phyloP scores from a whole-genome alignment of 1,140 invertebrate species.

The Zaprionus camerounensis region DNA sequence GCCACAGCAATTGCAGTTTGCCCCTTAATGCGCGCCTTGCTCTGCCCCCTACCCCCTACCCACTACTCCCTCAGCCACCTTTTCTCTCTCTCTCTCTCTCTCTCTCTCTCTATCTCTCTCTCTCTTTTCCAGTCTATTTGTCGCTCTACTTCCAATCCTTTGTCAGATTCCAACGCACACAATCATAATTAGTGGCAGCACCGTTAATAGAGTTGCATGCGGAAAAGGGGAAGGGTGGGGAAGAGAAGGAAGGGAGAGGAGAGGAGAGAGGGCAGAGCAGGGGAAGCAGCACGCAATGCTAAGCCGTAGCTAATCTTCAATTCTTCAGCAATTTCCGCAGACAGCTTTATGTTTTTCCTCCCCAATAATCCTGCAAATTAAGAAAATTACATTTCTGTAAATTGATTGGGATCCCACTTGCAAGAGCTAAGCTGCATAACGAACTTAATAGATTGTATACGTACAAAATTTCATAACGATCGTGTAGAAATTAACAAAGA shows the following conservation, averaged over 20 bases:
- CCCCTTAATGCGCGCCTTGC: not conserved
- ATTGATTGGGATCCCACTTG: not conserved
- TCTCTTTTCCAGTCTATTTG: slow-evolving; percentile 4
- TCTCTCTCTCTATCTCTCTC: not conserved
- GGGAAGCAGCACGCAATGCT: slow-evolving; percentile 29
- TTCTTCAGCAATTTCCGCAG: not conserved
- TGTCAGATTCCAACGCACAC: slow-evolving; percentile 2
- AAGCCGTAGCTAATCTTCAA: not conserved
- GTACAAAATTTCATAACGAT: not conserved
- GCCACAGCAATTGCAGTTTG: slow-evolving; percentile 28
- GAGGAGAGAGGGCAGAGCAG: not conserved
- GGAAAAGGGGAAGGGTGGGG: not conserved
- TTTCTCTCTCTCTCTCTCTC: no score
- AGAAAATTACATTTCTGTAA: slow-evolving; percentile 1
- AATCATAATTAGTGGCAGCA: slow-evolving; percentile 38
- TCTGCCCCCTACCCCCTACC: not conserved
- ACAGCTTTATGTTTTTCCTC: not conserved
- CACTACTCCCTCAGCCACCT: not conserved
- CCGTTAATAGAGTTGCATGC: slow-evolving; percentile 24
- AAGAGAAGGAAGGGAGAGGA: not conserved
- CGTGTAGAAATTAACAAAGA: not conserved
- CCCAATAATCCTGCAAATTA: not conserved
- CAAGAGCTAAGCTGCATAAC: not conserved
- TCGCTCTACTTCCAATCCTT: slow-evolving; percentile 24
- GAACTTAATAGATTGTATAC: not conserved